phyloP scores from a whole-genome alignment of 2,888 invertebrate genomes.

The Nomada ferruginata region DNA sequence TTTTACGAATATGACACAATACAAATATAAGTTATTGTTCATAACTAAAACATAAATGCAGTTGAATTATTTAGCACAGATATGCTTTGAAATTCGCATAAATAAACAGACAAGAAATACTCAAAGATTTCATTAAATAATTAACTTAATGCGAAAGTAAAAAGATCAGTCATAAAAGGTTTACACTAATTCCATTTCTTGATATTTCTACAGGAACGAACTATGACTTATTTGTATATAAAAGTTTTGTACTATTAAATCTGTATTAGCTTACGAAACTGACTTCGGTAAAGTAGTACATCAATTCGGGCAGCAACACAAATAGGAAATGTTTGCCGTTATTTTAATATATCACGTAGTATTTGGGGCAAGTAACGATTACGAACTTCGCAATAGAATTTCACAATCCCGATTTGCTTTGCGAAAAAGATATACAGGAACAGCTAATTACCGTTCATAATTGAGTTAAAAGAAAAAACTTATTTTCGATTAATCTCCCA shows the following conservation, averaged over 20 bases:
- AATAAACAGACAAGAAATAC: neutral
- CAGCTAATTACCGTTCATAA: no score
- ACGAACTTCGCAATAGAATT: neutral
- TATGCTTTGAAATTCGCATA: neutral
- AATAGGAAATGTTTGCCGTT: conserved; percentile 26
- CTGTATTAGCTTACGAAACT: conserved; percentile 25
- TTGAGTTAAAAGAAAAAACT: no score
- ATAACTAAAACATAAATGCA: neutral
- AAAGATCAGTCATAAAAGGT: conserved; percentile 3
- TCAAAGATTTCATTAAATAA: neutral
- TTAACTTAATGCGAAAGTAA: neutral
- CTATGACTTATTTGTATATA: conserved; percentile 35
- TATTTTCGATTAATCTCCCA: no score
- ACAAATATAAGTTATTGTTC: neutral
- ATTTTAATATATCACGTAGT: neutral
- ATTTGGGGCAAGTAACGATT: neutral
- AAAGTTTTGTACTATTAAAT: conserved; percentile 54
- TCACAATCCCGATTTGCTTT: no score
- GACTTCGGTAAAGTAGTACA: conserved; percentile 2
- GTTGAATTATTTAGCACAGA: neutral
- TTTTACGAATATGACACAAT: neutral
- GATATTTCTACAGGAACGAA: conserved; percentile 28
- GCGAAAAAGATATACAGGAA: no score
- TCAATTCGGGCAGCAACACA: conserved; percentile 26
- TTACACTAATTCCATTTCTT: conserved; percentile 20